phyloP scores from a whole-genome alignment of 1,140 invertebrate genomes.

The Scaptomyza pallida region DNA sequence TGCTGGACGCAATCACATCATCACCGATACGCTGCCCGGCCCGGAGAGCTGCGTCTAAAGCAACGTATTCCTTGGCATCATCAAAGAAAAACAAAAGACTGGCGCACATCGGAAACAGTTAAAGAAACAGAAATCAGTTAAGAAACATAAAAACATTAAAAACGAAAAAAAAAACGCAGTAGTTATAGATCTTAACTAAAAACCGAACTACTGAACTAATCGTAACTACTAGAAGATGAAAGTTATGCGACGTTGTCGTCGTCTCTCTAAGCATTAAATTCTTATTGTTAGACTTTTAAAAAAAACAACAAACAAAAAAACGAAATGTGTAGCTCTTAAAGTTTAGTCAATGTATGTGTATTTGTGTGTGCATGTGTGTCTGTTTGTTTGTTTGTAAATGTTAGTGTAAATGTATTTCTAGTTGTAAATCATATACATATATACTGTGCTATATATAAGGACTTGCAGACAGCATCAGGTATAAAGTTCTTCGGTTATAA shows the following conservation, averaged over 20 bases:
- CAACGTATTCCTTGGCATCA: constrained; percentile 59
- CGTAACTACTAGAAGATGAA: constrained; percentile 32
- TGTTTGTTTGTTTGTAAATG: constrained; percentile 71
- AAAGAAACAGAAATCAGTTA: constrained; percentile 37
- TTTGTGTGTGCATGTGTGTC: constrained; percentile 58
- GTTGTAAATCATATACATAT: constrained; percentile 38
- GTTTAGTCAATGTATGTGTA: constrained; percentile 61
- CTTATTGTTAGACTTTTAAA: constrained; percentile 43
- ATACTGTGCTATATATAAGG: constrained; percentile 46
- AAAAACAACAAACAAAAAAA: neutral
- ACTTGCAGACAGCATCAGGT: constrained; percentile 26
- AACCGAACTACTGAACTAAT: constrained; percentile 13
- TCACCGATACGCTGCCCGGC: constrained; percentile 89
- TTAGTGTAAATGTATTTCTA: constrained; percentile 69
- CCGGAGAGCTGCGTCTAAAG: constrained; percentile 90
- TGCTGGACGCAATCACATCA: constrained; percentile 86
- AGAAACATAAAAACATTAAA: constrained; percentile 7
- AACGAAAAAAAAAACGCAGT: constrained; percentile 4
- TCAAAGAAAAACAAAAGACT: constrained; percentile 65
- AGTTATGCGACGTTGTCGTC: constrained; percentile 25
- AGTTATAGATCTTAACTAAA: constrained; percentile 2
- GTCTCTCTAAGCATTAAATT: constrained; percentile 35
- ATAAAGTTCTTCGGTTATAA: too few relatives aligned
- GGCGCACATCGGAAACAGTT: constrained; percentile 67
- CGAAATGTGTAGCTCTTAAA: constrained; percentile 45